Evolutionary conservation across 2,113 vertebrate species (phyloP), one percentile per base, ranked within the genome.

Genomic region (Megaceryle maxima): DNA sequence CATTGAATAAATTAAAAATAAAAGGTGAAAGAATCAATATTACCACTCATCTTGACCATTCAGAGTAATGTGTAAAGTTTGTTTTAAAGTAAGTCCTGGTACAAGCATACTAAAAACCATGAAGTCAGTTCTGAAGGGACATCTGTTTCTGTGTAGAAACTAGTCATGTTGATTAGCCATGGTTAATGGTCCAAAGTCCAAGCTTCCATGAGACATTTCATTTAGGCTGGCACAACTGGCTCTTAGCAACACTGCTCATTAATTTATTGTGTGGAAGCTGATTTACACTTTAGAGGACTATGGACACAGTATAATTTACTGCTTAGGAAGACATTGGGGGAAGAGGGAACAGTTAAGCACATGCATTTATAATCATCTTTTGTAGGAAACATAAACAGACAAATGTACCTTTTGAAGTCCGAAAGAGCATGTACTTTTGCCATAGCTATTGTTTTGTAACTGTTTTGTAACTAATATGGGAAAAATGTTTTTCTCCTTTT

Each of bases 231-330:
- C 66, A 67, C 81, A 94, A 31, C 48, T 90, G 92, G 60, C 87
- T 94, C 82, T 90, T 92, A 94, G 91, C 89, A 95, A 83, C 89
- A 41, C 43, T 35, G 20, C 28, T 94, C 76, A 79, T 90, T 91
- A 91, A 72, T 83, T 92, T 62, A 69, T 80, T 11, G 2, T n/a
- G 48, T 0, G 0, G 92, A 96, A 92, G 46, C 57, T 84, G 31
- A 22, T 48, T 92, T 83, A 70, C 25, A 16, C 39, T 83, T 95
- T 57, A 83, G 60, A 91, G 48, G 35, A 68, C 60, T 92, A 55
- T 8, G n/a, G 39, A 31, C 16, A 2, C 29, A 56, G 7, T 53
- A 62, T n/a, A 43, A 88, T 83, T 83, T 76, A 79, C 50, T 76
- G 66, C 31, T 73, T 68, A 74, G 43, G 39, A 95, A 81, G 57